Evolutionary conservation across 2,797 vertebrate genomes (phyloP), one percentile per base, ranked within the genome.

Genomic region (Sebastes variabilis): DNA sequence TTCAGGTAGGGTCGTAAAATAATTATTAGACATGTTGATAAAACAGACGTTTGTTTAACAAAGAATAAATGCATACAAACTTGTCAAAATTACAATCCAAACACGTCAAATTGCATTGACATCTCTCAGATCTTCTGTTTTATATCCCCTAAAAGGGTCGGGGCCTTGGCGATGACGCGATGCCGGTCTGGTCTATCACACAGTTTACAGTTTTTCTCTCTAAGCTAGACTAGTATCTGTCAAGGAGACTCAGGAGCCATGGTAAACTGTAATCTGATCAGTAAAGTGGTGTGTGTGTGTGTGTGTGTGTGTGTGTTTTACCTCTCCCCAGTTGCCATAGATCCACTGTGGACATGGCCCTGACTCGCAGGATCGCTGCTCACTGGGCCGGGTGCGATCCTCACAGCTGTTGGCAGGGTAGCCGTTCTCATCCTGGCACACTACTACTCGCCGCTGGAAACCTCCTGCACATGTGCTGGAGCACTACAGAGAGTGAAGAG

Each of bases 341-440:
- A 94, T 96, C 99, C 99, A 99, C 72, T 99, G 98, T 61, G 99
- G 98, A 90, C 99, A 99, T 1, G 97, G 97, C 29, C 98, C 98
- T 0, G 98, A 98, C 84, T 99, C 98, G 6, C 98, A 99, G 1
- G 97, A 97, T 77, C 97, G 96, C 78, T 98, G 98, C 92, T 99
- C 98, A 24, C 92, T 91, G 4, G 98, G 99, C 87, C 96, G 97
- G 83, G 94, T 95, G 86, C 96, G 97, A 86, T 97, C 97, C 58
- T 97, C 97, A 18, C 99, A 99, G 94, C 96, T 97, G 75, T 84
- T 96, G 59, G 97, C 97, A 0, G 96, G 92, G 88, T 98, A 98
- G 81, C 99, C 99, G 0, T 99, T 98, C 89, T 99, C 98, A 86
- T 99, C 98, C 94, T 99, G 99, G 93, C 99, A 99, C 54, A 99